These are phyloP conservation scores for Ellobium chinense DNA, from an alignment of 2,888 invertebrate genomes.

Conservation along the genomic window DNA sequence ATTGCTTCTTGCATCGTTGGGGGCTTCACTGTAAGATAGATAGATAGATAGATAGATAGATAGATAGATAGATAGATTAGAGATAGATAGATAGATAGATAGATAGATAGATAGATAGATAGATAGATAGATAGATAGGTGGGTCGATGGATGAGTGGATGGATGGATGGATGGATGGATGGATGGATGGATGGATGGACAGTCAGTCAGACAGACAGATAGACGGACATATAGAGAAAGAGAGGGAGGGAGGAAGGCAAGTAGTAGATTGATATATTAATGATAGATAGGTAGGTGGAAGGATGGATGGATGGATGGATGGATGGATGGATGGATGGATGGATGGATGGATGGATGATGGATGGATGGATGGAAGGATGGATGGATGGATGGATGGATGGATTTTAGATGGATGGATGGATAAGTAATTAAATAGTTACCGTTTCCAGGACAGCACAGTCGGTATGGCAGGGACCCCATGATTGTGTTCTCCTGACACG, in stretches of 20 bases:
- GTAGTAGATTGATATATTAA: background rate
- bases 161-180: too few species aligned
- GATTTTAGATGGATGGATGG: too few species aligned
- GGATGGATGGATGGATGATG: too few species aligned
- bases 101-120: slow-evolving; percentile 23
- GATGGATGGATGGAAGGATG: background rate
- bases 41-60: too few species aligned
- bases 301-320: too few species aligned
- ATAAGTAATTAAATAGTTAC: too few species aligned
- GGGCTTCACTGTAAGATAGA: slow-evolving; percentile 21
- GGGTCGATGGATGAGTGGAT: too few species aligned
- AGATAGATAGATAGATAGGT: slow-evolving; percentile 17
- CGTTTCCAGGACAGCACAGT: slow-evolving; percentile 29
- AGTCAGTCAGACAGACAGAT: too few species aligned
- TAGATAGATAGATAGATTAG: too few species aligned
- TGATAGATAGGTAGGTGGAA: background rate
- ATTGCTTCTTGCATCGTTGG: slow-evolving; percentile 41
- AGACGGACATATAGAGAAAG: too few species aligned
- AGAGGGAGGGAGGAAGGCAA: slow-evolving; percentile 12
- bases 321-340: background rate
- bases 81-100: background rate
- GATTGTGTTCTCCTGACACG: slow-evolving; percentile 29
- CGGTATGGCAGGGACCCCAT: slow-evolving; percentile 18
- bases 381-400: background rate
- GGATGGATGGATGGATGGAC: too few species aligned